Conservation (phyloP, 2,113 vertebrate genomes). For the Datnioides undecimradiatus region DNA sequence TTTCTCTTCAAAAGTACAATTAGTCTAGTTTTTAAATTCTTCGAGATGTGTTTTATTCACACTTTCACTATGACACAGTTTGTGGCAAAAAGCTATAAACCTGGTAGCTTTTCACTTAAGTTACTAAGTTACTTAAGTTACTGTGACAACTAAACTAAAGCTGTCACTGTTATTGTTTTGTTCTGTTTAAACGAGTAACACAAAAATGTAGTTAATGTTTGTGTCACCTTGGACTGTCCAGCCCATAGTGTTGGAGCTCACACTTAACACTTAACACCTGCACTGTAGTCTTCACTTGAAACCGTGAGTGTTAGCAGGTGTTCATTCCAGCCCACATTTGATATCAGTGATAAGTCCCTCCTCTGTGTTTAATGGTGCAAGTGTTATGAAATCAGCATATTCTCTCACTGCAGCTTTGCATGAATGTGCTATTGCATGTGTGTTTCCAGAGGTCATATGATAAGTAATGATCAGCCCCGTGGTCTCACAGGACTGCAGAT, state of each 20-base stretch:
- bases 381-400: background rate
- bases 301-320: background rate
- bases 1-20: background rate
- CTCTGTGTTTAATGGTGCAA: background rate
- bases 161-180: background rate
- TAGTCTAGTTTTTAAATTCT: background rate
- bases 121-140: too few species aligned
- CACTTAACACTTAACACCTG: background rate
- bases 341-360: background rate
- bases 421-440: conserved; percentile 4
- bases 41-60: background rate
- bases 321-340: background rate
- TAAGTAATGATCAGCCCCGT: background rate
- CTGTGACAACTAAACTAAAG: background rate
- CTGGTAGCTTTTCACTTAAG: background rate
- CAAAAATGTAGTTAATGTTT: background rate
- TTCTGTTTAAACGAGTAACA: background rate
- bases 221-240: background rate
- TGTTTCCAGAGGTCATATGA: conserved; percentile 28
- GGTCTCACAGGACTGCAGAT: conserved; percentile 22
- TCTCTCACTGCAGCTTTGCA: background rate
- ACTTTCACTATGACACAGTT: background rate
- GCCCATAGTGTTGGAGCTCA: background rate
- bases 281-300: background rate
- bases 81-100: background rate